These are phyloP conservation scores for Petrolisthes cinctipes DNA, from an alignment of 2,888 invertebrate species.

Conservation along the genomic window DNA sequence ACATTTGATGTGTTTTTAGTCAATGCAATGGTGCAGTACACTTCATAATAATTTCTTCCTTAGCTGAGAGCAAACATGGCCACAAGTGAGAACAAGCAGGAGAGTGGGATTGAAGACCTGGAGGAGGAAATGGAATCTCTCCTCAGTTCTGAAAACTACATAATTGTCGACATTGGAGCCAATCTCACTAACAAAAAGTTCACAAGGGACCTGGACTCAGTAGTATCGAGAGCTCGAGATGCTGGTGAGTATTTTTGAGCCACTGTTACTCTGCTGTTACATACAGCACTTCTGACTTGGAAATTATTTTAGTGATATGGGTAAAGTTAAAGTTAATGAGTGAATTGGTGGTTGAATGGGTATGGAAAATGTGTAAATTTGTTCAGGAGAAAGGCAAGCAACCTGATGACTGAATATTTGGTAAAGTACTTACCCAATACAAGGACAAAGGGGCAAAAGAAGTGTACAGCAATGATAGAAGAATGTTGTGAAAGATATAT, in stretches of 20 bases:
- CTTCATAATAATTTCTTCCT: not conserved
- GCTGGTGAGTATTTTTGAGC: slow-evolving; percentile 76
- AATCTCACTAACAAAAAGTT: slow-evolving; percentile 95
- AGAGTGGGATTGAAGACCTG: slow-evolving; percentile 26
- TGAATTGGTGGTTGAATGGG: no score
- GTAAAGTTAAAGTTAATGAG: no score
- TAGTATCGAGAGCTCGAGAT: slow-evolving; percentile 91
- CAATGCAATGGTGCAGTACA: not conserved
- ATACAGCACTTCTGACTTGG: no score
- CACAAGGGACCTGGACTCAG: slow-evolving; percentile 90
- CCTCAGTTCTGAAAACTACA: slow-evolving; percentile 80
- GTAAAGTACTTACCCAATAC: not conserved
- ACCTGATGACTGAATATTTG: no score
- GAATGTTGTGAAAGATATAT: no score
- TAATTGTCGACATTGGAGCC: slow-evolving; percentile 91
- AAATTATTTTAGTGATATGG: no score
- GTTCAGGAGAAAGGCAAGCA: no score
- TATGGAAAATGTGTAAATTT: no score
- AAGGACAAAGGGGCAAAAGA: not conserved
- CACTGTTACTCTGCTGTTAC: no score
- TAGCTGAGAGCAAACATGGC: slow-evolving; percentile 27
- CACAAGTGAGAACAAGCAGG: slow-evolving; percentile 34
- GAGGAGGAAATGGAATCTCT: slow-evolving; percentile 44
- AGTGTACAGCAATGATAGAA: not conserved
- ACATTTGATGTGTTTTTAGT: no score